Percentiles rank a stretch among this genome's conserved stretches.
Conservation (phyloP, 2,888 invertebrate species). For the Callyntrura sp. region DNA sequence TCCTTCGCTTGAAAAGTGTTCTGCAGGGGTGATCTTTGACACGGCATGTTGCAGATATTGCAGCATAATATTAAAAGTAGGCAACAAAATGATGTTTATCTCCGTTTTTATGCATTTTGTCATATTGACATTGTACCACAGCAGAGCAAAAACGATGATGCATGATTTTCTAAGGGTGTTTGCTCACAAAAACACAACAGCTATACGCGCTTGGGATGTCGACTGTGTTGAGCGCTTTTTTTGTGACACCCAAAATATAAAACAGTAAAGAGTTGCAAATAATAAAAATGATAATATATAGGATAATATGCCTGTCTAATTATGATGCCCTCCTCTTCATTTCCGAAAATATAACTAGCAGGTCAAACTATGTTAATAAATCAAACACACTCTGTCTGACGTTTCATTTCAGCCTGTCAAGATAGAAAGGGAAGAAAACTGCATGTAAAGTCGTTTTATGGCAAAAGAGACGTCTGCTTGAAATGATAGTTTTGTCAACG, state of each 20-base stretch:
- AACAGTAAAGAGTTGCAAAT: constrained; percentile 60
- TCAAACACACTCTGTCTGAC: constrained; percentile 42
- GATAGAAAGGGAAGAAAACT: too few species aligned
- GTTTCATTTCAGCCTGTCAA: constrained; percentile 13
- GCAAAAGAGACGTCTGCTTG: constrained; percentile 1
- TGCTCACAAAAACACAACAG: background rate
- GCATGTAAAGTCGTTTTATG: constrained; percentile 7
- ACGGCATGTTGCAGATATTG: constrained; percentile 59
- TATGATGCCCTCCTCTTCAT: constrained; percentile 31
- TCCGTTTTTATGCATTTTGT: constrained; percentile 24
- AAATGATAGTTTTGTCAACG: constrained; percentile 23
- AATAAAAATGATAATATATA: background rate
- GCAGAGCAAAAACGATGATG: background rate
- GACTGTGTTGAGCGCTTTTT: too few species aligned
- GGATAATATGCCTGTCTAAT: background rate
- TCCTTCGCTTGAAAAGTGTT: constrained; percentile 61
- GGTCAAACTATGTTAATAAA: constrained; percentile 60
- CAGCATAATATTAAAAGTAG: constrained; percentile 57
- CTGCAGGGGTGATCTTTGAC: constrained; percentile 68
- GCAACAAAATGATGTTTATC: constrained; percentile 54
- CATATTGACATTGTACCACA: constrained; percentile 30
- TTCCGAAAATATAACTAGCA: constrained; percentile 59
- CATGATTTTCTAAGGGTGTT: constrained; percentile 13
- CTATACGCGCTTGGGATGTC: background rate
- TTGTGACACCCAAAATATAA: constrained; percentile 44